Base-by-base conservation (phyloP, 2,113 vertebrate genomes). In the Halichoerus grypus region DNA sequence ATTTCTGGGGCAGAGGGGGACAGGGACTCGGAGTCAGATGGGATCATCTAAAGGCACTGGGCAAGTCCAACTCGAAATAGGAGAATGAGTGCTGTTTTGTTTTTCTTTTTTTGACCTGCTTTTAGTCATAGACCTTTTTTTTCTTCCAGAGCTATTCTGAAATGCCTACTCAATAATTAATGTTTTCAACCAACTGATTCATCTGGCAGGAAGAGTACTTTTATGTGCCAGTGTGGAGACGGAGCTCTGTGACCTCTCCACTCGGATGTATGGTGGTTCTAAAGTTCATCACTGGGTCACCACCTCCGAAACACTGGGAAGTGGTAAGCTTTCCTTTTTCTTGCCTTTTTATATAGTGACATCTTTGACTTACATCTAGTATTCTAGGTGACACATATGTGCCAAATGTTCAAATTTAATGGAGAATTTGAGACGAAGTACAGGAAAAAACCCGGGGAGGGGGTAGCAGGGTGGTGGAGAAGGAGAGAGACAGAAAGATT, bases 231-330 rank as follows among this genome's bases (percentile, higher is more conserved):
- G 31, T 3, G 11, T n/a, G 31, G 22, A 18, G 79, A 42, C 36
- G 55, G 49, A 31, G 10, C 53, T 59, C 46, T 5, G 59, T 15
- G 59, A 33, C 28, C 36, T 46, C 28, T 53, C 53, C 28, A 5
- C 10, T 16, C 61, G 1, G 10, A n/a, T 18, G 49, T 0, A 2
- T 0, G 11, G 18, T 9, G 19, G 16, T 19, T 55, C 9, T 22
- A 2, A 63, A 71, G n/a, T 49, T 69, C 31, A 18, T 39, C n/a
- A 1, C 4, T 63, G 24, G 42, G 42, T 39, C 67, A 9, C 61
- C 21, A 55, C 57, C 74, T 86, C 31, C 13, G 1, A n/a, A 31
- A 82, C 24, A 31, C 79, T 21, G 13, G 31, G 26, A 79, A 28
- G 18, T 24, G 12, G 46, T 0, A 24, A 72, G 57, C 6, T 53